Evolutionary conservation across 2,113 vertebrate species (phyloP), one percentile per base, ranked within the genome.

Genomic region (Nothocercus julius): DNA sequence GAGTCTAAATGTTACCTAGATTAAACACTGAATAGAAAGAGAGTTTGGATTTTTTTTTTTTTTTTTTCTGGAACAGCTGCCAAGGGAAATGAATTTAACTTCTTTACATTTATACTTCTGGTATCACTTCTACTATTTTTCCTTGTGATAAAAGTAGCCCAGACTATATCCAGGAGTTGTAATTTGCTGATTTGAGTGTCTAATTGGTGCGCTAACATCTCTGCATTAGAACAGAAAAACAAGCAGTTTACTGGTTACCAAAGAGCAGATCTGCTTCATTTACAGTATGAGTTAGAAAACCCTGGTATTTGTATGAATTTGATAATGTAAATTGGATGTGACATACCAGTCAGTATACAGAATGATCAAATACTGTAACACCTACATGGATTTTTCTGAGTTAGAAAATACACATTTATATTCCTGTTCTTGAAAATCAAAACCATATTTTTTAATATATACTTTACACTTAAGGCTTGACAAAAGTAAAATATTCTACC

Each of bases 201-300:
- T 93, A 17, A 63, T 70, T 3, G 34, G 64, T 85, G 85, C 96
- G 69, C 76, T 74, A 75, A 62, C 49, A 76, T 86, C 70, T 85
- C 87, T 96, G 70, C 91, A 47, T 90, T 97, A 89, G 80, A 93
- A 95, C 42, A 82, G 89, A 91, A 91, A 90, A 94, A 93, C 86
- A 82, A 96, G 90, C 62, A 96, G 91, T 59, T 86, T 91, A 51
- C 87, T 92, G 92, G 38, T 87, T 97, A 98, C 98, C 98, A 98
- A 98, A 98, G 98, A 98, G 96, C 62, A 93, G 81, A 90, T 96
- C 97, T 97, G 88, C 73, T 96, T 94, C 70, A 91, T 85, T 84
- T 96, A 17, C 89, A 93, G 88, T 96, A 51, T 27, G 68, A 58
- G 42, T 82, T 76, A 74, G 85, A 89, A 82, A 68, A 87, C 77